Percentiles rank a stretch among this genome's conserved stretches.
phyloP scores from a whole-genome alignment of 2,888 invertebrate genomes.

The Andrena hattorfiana region DNA sequence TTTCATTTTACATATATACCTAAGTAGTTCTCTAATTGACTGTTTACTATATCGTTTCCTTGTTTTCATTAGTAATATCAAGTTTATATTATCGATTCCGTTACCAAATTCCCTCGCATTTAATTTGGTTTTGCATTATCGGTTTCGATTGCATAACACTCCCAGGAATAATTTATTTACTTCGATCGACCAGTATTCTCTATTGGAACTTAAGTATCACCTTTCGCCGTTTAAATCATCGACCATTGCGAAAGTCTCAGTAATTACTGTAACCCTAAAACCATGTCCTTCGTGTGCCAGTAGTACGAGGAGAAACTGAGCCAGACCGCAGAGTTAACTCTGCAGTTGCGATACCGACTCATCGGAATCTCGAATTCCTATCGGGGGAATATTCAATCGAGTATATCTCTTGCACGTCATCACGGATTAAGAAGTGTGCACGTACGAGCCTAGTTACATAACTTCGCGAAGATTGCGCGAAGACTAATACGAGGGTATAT shows the following conservation, averaged over 20 bases:
- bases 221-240: not conserved
- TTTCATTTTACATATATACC: not conserved
- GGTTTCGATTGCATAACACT: too few species aligned
- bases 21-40: too few species aligned
- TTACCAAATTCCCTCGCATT: too few species aligned
- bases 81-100: too few species aligned
- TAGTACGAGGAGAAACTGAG: slow-evolving; percentile 5
- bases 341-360: slow-evolving; percentile 12
- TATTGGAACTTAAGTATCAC: not conserved
- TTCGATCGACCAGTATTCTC: not conserved
- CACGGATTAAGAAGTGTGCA: slow-evolving; percentile 35
- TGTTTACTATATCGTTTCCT: too few species aligned
- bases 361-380: slow-evolving; percentile 37
- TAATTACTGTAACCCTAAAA: not conserved
- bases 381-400: slow-evolving; percentile 32
- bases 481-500: slow-evolving; percentile 5
- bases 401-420: slow-evolving; percentile 35
- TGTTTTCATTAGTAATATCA: too few species aligned
- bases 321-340: slow-evolving; percentile 1
- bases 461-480: slow-evolving; percentile 25
- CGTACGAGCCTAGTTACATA: slow-evolving; percentile 31
- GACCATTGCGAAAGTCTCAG: not conserved
- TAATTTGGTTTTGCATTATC: too few species aligned
- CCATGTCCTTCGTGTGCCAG: not conserved
- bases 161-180: too few species aligned